phyloP scores from a whole-genome alignment of 92 coral and sea anemone species.

The Palythoa grandis region DNA sequence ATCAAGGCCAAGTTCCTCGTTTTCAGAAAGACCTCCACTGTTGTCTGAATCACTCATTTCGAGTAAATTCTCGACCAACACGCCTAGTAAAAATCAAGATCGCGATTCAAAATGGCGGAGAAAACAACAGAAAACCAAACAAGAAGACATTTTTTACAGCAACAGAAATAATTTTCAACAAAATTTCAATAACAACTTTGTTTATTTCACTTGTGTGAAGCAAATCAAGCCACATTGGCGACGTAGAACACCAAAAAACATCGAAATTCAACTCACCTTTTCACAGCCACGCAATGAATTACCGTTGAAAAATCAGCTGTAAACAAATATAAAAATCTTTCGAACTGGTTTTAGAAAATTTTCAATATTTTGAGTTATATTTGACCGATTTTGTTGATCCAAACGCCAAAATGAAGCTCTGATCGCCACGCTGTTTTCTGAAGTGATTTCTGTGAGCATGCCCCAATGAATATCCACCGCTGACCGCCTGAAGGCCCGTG shows the following conservation, averaged over 20 bases:
- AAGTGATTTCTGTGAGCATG: slow-evolving; percentile 4
- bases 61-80: background rate
- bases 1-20: slow-evolving; percentile 43
- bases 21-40: slow-evolving; percentile 39
- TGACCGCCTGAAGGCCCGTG: background rate
- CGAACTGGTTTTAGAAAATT: background rate
- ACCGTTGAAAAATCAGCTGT: slow-evolving; percentile 21
- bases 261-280: slow-evolving; percentile 21
- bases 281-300: slow-evolving; percentile 6
- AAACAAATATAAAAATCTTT: slow-evolving; percentile 3
- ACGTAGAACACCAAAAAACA: slow-evolving; percentile 6
- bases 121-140: background rate
- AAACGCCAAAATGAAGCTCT: slow-evolving; percentile 21
- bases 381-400: slow-evolving; percentile 3
- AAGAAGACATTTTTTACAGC: slow-evolving; percentile 5
- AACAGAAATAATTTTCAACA: background rate
- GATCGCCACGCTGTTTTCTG: slow-evolving; percentile 13
- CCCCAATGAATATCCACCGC: background rate
- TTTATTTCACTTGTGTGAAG: slow-evolving; percentile 10
- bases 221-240: background rate
- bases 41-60: slow-evolving; percentile 17
- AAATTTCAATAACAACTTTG: slow-evolving; percentile 6
- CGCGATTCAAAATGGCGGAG: slow-evolving; percentile 16
- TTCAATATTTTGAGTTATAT: slow-evolving; percentile 5
- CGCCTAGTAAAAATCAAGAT: slow-evolving; percentile 19